Evolutionary conservation across 2,888 invertebrate genomes (phyloP).

Genomic region (Andrena marginata): DNA sequence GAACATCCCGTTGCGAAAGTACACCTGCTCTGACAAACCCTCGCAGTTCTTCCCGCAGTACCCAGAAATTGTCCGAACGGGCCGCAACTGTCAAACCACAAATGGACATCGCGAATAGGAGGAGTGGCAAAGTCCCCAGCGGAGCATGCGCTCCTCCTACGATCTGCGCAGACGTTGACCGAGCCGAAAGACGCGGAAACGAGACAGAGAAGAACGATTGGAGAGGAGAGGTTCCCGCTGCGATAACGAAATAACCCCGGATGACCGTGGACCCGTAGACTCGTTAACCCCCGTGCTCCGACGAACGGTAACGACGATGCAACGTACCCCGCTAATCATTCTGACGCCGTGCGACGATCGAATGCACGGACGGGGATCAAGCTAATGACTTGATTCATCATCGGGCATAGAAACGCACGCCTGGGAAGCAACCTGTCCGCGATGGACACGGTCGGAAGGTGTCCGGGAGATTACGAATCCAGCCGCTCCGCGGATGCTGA

Average conservation of each 20-base stretch:
- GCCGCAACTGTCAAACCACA: too few relatives aligned
- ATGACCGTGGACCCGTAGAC: constrained; percentile 73
- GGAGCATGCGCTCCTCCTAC: too few relatives aligned
- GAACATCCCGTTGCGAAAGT: too few relatives aligned
- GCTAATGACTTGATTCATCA: constrained; percentile 70
- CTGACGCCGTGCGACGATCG: constrained; percentile 64
- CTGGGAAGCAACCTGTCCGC: constrained; percentile 49
- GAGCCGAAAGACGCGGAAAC: constrained; percentile 56
- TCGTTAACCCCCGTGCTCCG: constrained; percentile 73
- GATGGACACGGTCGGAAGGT: constrained; percentile 53
- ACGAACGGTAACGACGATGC: constrained; percentile 69
- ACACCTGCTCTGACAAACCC: too few relatives aligned
- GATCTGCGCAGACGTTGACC: constrained; percentile 49
- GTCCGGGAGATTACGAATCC: constrained; percentile 32
- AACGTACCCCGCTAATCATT: constrained; percentile 59
- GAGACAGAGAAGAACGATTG: constrained; percentile 29
- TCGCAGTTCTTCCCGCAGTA: too few relatives aligned
- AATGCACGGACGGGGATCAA: constrained; percentile 53
- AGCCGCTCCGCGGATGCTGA: neutral
- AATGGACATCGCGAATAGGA: too few relatives aligned
- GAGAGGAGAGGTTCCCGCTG: constrained; percentile 64
- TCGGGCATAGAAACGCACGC: constrained; percentile 37
- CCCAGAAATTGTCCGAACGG: too few relatives aligned
- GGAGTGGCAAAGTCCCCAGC: too few relatives aligned
- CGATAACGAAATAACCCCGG: constrained; percentile 74